Percentiles rank a stretch among this genome's conserved stretches.
Evolutionary conservation across 2,888 invertebrate genomes (phyloP).

Genomic region (Limenitis camilla): DNA sequence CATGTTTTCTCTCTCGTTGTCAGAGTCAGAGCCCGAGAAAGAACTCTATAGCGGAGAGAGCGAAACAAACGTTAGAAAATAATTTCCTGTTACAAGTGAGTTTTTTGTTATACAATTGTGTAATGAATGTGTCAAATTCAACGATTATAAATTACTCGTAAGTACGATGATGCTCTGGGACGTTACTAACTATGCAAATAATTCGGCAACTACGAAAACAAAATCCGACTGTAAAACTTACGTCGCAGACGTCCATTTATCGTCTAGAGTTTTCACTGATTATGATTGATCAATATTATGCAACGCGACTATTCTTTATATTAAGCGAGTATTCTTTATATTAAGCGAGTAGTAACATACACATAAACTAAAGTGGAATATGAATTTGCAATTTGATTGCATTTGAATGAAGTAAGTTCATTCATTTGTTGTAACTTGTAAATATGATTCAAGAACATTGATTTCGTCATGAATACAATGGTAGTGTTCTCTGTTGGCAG

Average conservation of each 20-base stretch:
- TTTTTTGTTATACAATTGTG: constrained; percentile 29
- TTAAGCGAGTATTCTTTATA: too few species aligned
- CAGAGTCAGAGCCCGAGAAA: constrained; percentile 71
- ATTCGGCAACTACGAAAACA: too few species aligned
- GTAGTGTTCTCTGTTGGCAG: constrained; percentile 8
- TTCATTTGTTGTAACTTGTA: constrained; percentile 5
- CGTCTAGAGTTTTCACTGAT: too few species aligned
- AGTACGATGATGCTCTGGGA: constrained; percentile 11
- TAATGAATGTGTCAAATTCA: constrained; percentile 38
- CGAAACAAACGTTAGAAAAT: constrained; percentile 71
- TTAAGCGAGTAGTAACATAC: too few species aligned
- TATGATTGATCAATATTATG: too few species aligned
- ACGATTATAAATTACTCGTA: constrained; percentile 14
- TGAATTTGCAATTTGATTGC: neutral
- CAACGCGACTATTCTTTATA: too few species aligned
- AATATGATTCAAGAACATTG: constrained; percentile 7
- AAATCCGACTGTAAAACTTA: too few species aligned
- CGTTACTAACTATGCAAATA: neutral
- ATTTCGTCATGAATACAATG: constrained; percentile 13
- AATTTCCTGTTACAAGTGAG: constrained; percentile 73
- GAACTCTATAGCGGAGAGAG: constrained; percentile 71
- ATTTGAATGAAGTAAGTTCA: constrained; percentile 1
- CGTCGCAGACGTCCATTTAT: too few species aligned
- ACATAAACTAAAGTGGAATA: too few species aligned
- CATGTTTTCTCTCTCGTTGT: constrained; percentile 61